These are phyloP conservation scores for Phaethornis superciliosus DNA, from an alignment of 2,113 vertebrate genomes.

Conservation along the genomic window DNA sequence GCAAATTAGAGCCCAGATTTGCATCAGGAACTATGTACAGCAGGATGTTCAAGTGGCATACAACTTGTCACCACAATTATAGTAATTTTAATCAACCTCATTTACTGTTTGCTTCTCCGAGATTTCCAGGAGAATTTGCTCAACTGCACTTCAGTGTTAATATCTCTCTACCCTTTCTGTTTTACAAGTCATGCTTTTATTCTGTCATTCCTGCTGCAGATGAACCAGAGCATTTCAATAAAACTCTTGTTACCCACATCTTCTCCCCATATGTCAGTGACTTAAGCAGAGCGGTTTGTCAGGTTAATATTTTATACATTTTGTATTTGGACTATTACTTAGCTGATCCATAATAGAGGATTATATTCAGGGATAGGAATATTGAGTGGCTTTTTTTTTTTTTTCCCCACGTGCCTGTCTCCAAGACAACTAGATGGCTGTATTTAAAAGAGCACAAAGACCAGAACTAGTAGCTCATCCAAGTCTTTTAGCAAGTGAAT, in stretches of 20 bases:
- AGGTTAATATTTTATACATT: conserved; percentile 42
- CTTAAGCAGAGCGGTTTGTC: conserved; percentile 43
- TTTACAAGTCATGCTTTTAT: conserved; percentile 39
- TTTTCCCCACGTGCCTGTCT: conserved; percentile 69
- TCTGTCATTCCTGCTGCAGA: background rate
- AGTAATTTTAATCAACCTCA: conserved; percentile 58
- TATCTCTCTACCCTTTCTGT: background rate
- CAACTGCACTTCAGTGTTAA: conserved; percentile 28
- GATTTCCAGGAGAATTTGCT: conserved; percentile 26
- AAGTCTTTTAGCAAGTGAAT: conserved; percentile 85
- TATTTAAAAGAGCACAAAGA: conserved; percentile 80
- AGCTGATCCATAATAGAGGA: conserved; percentile 21
- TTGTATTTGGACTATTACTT: conserved; percentile 41
- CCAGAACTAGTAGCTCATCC: conserved; percentile 77
- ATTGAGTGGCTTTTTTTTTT: background rate
- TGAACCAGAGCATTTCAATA: conserved; percentile 29
- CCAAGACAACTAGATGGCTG: conserved; percentile 78
- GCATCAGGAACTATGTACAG: background rate
- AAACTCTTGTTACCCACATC: conserved; percentile 53
- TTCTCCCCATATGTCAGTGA: conserved; percentile 35
- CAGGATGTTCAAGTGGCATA: background rate
- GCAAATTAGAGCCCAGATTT: conserved; percentile 47
- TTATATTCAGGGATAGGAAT: conserved; percentile 4
- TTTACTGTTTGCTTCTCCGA: conserved; percentile 13
- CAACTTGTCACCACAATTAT: conserved; percentile 50